These are phyloP conservation scores for Zoanthus sansibaricus DNA, from an alignment of 92 coral and sea anemone genomes.

Conservation along the genomic window DNA sequence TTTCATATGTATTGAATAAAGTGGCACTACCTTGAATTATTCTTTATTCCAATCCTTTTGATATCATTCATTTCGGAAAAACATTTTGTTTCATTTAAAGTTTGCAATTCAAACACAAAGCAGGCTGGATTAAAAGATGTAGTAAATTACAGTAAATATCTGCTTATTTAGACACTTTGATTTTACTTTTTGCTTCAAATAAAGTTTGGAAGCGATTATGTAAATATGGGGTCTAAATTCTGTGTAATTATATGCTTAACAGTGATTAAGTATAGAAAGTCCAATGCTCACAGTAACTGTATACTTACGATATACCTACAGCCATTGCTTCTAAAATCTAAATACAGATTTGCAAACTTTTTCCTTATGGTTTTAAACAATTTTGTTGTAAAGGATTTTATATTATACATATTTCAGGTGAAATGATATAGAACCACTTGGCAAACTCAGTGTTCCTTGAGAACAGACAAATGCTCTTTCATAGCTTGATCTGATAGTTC, in stretches of 20 bases:
- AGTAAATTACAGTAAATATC: no score
- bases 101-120: no score
- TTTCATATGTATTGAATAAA: no score
- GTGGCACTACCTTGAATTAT: no score
- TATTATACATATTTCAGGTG: not conserved
- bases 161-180: no score
- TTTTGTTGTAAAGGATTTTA: not conserved
- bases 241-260: not conserved
- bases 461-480: slow-evolving; percentile 71
- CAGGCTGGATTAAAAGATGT: no score
- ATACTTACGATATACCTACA: not conserved
- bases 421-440: not conserved
- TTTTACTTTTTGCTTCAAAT: not conserved
- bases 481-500: slow-evolving; percentile 75
- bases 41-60: no score
- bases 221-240: not conserved
- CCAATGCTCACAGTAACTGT: no score
- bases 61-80: no score
- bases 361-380: not conserved
- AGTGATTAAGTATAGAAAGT: not conserved
- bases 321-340: not conserved
- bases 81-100: no score
- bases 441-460: slow-evolving; percentile 74
- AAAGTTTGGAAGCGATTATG: not conserved
- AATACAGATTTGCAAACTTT: not conserved